phyloP scores from a whole-genome alignment of 2,113 vertebrate species.

The Pluvialis apricaria region DNA sequence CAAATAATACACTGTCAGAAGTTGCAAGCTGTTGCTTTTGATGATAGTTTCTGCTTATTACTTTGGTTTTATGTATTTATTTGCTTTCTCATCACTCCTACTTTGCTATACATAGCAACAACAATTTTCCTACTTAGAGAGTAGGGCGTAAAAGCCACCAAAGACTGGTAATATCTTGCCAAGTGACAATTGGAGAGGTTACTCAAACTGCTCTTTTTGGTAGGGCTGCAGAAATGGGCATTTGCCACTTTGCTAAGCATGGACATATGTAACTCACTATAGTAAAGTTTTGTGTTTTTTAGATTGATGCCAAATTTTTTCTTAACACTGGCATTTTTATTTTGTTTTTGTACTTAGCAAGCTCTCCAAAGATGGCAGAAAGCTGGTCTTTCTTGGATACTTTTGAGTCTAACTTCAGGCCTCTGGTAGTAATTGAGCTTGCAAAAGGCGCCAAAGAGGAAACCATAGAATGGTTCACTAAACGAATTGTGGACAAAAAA shows the following conservation, averaged over 20 bases:
- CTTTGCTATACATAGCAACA: background rate
- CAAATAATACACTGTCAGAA: background rate
- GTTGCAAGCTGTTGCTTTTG: background rate
- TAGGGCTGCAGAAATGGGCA: background rate
- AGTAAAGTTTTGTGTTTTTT: background rate
- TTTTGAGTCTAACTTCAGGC: constrained; percentile 74
- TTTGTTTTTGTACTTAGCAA: constrained; percentile 20
- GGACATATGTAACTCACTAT: background rate
- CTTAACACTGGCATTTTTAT: background rate
- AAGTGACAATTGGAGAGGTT: background rate
- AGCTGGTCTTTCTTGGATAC: constrained; percentile 67
- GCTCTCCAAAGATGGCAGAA: constrained; percentile 71
- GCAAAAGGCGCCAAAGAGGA: constrained; percentile 80
- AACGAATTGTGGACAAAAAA: constrained; percentile 82
- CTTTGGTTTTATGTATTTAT: background rate
- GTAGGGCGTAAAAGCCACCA: background rate
- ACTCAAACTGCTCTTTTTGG: background rate
- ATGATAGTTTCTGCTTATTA: background rate
- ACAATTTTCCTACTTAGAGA: background rate
- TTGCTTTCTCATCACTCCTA: background rate
- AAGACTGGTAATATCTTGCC: background rate
- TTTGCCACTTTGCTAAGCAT: background rate
- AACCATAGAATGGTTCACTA: constrained; percentile 85
- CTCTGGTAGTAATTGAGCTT: constrained; percentile 89
- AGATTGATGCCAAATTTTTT: background rate